Percentiles rank a stretch among this genome's conserved stretches.
phyloP scores from a whole-genome alignment of 2,888 invertebrate genomes.

The Dysmachus trigonus region DNA sequence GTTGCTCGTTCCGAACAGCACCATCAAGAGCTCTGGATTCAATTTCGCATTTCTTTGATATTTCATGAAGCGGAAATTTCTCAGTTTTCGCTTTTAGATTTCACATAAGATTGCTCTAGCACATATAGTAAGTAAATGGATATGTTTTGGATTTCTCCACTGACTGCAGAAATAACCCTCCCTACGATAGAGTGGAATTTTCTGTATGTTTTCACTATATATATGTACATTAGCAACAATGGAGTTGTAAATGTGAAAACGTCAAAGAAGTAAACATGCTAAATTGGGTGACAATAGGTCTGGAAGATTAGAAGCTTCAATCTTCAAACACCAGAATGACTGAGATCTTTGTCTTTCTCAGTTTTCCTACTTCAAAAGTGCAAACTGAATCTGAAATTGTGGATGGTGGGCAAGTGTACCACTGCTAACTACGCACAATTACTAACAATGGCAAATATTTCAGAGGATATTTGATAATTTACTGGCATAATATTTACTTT shows the following conservation, averaged over 20 bases:
- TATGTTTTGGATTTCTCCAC: conserved; percentile 6
- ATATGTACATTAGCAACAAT: neutral
- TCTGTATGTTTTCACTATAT: neutral
- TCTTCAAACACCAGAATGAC: neutral
- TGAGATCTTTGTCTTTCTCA: neutral
- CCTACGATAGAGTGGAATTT: neutral
- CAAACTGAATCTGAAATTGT: neutral
- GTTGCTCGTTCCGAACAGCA: neutral
- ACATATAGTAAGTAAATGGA: neutral
- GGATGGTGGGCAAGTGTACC: neutral
- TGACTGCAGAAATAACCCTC: neutral
- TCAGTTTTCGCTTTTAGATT: conserved; percentile 28
- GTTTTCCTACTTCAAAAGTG: neutral
- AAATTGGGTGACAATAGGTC: conserved; percentile 13
- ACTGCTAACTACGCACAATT: neutral
- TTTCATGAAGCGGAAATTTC: conserved; percentile 43
- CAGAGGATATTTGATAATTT: conserved; percentile 1
- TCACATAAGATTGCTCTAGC: conserved; percentile 19
- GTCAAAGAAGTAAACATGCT: neutral
- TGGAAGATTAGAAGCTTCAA: neutral
- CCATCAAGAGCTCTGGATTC: neutral
- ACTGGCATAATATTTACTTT: neutral
- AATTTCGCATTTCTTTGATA: conserved; percentile 45
- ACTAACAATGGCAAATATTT: neutral
- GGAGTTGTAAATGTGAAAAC: neutral